Percentiles rank a stretch among this genome's conserved stretches.
phyloP scores from a whole-genome alignment of 2,113 vertebrate species.

The Phaethornis superciliosus region DNA sequence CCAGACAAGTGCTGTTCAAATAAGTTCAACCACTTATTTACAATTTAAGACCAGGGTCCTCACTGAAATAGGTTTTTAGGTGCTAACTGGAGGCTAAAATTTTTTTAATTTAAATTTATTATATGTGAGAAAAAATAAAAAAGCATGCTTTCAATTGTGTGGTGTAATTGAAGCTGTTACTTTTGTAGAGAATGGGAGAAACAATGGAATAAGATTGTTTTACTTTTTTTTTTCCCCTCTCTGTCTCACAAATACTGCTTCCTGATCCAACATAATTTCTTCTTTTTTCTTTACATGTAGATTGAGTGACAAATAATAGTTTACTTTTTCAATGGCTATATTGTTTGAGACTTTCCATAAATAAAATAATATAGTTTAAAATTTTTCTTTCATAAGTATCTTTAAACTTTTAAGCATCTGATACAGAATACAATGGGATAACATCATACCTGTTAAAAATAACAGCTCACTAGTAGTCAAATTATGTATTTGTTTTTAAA shows the following conservation, averaged over 20 bases:
- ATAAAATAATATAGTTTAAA: neutral
- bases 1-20: constrained; percentile 16
- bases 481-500: neutral
- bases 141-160: neutral
- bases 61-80: constrained; percentile 38
- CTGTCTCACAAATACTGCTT: neutral
- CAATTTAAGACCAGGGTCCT: constrained; percentile 46
- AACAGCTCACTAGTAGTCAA: neutral
- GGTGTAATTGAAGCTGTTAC: neutral
- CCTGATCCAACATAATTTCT: neutral
- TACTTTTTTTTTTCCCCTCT: neutral
- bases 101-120: constrained; percentile 55
- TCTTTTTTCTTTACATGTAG: neutral
- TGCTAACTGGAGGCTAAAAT: constrained; percentile 40
- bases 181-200: neutral
- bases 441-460: neutral
- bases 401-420: neutral
- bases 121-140: neutral
- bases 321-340: neutral
- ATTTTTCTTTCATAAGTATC: neutral
- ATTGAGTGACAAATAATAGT: neutral
- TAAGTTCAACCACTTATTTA: constrained; percentile 44
- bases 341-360: neutral
- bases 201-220: neutral
- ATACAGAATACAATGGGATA: neutral